Percentiles rank a stretch among this genome's conserved stretches.
These are phyloP conservation scores for Heliornis fulica DNA, from an alignment of 2,113 vertebrate genomes.

Conservation along the genomic window DNA sequence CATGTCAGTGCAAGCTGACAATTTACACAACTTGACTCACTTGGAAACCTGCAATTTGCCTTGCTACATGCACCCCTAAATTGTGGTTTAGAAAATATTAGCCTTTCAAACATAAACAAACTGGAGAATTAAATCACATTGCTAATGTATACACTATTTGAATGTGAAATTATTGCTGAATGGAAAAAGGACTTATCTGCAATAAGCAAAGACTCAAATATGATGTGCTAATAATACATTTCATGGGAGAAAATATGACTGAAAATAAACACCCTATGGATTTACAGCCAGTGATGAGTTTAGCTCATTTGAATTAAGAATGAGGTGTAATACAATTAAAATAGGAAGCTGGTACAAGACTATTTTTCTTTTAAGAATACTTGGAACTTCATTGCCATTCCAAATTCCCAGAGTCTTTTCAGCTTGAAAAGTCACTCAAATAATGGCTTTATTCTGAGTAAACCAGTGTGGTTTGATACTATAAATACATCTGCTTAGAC, in stretches of 20 bases:
- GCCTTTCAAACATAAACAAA: constrained; percentile 17
- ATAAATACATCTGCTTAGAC: constrained; percentile 5
- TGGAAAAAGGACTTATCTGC: constrained; percentile 9
- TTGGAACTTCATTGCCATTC: background rate
- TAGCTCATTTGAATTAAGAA: constrained; percentile 29
- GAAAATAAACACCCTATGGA: constrained; percentile 26
- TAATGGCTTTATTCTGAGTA: constrained; percentile 9
- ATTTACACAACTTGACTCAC: background rate
- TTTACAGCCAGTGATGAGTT: constrained; percentile 25
- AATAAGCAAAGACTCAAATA: constrained; percentile 30
- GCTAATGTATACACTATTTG: constrained; percentile 2
- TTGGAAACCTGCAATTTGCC: background rate
- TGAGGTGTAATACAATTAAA: constrained; percentile 20
- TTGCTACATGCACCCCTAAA: background rate
- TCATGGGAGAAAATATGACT: constrained; percentile 24
- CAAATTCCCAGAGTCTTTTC: background rate
- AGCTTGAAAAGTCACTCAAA: constrained; percentile 6
- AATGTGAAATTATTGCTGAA: constrained; percentile 15
- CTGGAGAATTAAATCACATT: constrained; percentile 22
- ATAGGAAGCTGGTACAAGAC: background rate
- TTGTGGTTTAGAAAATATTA: constrained; percentile 8
- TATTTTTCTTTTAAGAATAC: constrained; percentile 9
- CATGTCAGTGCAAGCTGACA: background rate
- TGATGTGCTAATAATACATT: constrained; percentile 30
- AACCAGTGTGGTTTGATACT: background rate